These are phyloP conservation scores for Ennomos erosarius DNA, from an alignment of 2,888 invertebrate species.

Conservation along the genomic window DNA sequence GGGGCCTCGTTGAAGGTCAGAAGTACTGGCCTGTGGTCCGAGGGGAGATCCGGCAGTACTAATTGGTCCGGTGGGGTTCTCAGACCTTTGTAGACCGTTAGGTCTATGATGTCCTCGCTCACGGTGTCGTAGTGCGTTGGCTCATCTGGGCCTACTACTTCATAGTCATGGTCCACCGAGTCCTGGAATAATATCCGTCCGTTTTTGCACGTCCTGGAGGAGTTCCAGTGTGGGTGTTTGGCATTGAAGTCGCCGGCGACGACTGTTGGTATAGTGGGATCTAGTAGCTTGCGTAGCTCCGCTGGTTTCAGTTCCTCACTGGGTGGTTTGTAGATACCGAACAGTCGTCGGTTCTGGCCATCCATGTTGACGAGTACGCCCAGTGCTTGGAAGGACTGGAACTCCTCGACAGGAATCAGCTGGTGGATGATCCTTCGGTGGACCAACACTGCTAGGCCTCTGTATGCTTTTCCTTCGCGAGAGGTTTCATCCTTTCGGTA, in stretches of 20 bases:
- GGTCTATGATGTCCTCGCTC: neutral
- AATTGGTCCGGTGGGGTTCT: neutral
- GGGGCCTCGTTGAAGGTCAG: neutral
- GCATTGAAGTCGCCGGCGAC: conserved; percentile 10
- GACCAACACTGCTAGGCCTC: conserved; percentile 6
- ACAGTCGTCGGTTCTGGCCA: too few species aligned
- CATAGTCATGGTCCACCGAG: conserved; percentile 10
- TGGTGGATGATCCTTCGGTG: conserved; percentile 6
- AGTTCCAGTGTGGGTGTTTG: conserved; percentile 4
- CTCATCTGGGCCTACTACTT: neutral
- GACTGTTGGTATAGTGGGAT: neutral
- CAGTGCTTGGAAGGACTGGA: neutral
- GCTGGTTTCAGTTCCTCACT: neutral
- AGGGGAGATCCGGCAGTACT: neutral
- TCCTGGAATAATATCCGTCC: neutral
- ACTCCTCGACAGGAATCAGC: neutral
- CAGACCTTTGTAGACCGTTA: neutral
- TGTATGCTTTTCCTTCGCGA: neutral
- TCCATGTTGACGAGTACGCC: conserved; percentile 1
- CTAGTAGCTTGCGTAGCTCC: neutral
- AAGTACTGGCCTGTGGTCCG: conserved; percentile 7
- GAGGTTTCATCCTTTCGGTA: conserved; percentile 13
- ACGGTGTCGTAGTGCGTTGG: neutral
- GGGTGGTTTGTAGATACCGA: too few species aligned
- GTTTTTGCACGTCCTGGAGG: neutral